Percentiles rank a stretch among this genome's conserved stretches.
Evolutionary conservation across 2,797 vertebrate species (phyloP).

Genomic region (Selene dorsalis): DNA sequence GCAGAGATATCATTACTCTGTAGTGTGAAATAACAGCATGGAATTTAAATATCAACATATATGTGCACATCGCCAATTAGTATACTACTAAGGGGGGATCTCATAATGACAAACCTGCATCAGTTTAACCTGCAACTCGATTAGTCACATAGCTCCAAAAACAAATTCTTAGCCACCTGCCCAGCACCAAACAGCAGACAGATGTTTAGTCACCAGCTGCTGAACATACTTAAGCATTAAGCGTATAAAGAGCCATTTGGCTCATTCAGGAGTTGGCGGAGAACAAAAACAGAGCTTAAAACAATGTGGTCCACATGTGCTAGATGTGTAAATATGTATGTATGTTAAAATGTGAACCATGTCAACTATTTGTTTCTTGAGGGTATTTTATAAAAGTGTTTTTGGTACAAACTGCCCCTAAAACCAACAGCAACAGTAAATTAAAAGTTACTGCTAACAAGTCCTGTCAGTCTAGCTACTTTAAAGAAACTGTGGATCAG

Average conservation of each 20-base stretch:
- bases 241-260: neutral
- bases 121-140: neutral
- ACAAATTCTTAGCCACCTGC: neutral
- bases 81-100: too few relatives aligned
- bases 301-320: neutral
- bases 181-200: slow-evolving; percentile 16
- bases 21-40: neutral
- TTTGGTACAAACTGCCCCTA: neutral
- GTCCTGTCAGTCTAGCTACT: too few relatives aligned
- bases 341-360: neutral
- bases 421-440: neutral
- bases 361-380: neutral
- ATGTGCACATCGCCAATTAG: too few relatives aligned
- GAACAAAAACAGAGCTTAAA: neutral
- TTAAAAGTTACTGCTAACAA: neutral
- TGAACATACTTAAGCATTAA: neutral
- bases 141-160: slow-evolving; percentile 22
- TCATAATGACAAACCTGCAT: neutral
- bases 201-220: neutral
- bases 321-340: neutral
- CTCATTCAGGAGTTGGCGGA: neutral
- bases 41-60: neutral
- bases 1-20: slow-evolving; percentile 24
- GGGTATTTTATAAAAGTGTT: neutral
- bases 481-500: neutral